These are phyloP conservation scores for Ametastegia equiseti DNA, from an alignment of 2,888 invertebrate species.

Conservation along the genomic window DNA sequence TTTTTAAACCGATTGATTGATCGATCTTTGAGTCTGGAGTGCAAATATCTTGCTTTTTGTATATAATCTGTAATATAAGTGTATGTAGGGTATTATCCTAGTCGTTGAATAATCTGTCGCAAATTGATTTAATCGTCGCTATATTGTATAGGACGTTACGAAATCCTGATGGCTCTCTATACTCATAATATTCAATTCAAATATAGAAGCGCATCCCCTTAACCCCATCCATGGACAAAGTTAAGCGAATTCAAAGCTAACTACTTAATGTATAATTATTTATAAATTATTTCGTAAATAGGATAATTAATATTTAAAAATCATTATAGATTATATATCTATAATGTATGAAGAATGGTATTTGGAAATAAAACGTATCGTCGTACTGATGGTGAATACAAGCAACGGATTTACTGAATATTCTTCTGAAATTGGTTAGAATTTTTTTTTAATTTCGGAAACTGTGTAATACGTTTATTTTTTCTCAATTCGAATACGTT, in stretches of 20 bases:
- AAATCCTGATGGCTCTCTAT: background rate
- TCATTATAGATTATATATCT: background rate
- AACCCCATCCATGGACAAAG: background rate
- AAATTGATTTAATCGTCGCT: background rate
- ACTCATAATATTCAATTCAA: no score
- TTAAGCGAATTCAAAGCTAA: background rate
- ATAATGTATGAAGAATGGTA: background rate
- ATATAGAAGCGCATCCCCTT: background rate
- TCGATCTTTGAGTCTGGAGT: background rate
- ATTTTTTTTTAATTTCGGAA: no score
- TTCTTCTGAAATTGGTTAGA: no score
- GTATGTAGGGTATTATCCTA: no score
- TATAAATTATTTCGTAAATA: conserved; percentile 9
- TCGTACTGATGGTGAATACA: background rate
- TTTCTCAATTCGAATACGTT: no score
- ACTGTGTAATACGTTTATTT: no score
- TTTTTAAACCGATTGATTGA: background rate
- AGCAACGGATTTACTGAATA: background rate
- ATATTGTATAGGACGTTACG: background rate
- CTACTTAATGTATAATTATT: conserved; percentile 14
- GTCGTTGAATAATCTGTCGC: background rate
- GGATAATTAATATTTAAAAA: background rate
- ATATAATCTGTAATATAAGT: no score
- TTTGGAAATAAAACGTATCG: background rate
- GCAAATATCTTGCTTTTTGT: background rate